These are phyloP conservation scores for Plectropomus leopardus DNA, from an alignment of 2,113 vertebrate species.

Conservation along the genomic window DNA sequence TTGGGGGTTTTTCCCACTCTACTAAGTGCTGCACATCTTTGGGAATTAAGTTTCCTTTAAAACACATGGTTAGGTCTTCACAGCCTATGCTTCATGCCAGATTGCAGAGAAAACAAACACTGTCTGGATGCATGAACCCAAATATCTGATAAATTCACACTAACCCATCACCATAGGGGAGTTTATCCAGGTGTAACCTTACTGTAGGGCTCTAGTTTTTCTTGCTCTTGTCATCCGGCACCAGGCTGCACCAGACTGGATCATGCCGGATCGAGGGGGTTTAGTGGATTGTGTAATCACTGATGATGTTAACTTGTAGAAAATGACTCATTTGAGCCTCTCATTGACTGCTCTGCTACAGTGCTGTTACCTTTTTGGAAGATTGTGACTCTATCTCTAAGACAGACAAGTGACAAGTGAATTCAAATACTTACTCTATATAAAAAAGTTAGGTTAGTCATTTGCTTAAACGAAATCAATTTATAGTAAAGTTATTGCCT, in stretches of 20 bases:
- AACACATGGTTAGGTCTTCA: conserved; percentile 39
- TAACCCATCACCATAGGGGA: neutral
- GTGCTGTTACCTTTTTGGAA: neutral
- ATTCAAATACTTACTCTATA: no score
- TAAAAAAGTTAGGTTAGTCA: no score
- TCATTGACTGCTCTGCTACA: neutral
- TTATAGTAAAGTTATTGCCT: neutral
- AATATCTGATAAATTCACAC: conserved; percentile 18
- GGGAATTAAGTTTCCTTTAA: conserved; percentile 40
- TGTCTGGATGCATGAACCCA: conserved; percentile 13
- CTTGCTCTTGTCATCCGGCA: neutral
- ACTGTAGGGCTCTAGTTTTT: conserved; percentile 3
- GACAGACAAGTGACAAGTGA: no score
- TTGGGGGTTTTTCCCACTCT: conserved; percentile 4
- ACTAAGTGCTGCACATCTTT: conserved; percentile 33
- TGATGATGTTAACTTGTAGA: conserved; percentile 27
- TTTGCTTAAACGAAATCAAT: conserved; percentile 23
- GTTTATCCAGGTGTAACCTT: conserved; percentile 39
- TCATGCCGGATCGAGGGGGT: conserved; percentile 14
- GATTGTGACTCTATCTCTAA: neutral
- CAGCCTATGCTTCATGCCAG: conserved; percentile 1
- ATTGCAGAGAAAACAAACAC: conserved; percentile 55
- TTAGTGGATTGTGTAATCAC: conserved; percentile 42
- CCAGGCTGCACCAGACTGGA: conserved; percentile 28
- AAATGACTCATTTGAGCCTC: conserved; percentile 30